phyloP scores from a whole-genome alignment of 2,113 vertebrate genomes.

The Etheostoma cragini region DNA sequence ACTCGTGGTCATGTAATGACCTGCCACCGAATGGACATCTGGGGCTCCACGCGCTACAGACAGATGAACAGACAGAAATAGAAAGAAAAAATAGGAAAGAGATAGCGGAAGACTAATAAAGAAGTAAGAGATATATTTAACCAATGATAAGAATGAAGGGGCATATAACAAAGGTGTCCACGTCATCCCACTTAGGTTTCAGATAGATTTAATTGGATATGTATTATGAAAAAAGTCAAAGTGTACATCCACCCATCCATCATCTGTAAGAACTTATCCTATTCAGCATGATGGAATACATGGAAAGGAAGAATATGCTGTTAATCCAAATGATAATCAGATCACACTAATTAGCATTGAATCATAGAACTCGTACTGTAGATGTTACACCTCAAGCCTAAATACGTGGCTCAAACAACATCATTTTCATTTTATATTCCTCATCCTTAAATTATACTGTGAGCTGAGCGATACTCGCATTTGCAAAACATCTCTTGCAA shows the following conservation, averaged over 20 bases:
- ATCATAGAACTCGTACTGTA: not conserved
- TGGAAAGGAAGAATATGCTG: not conserved
- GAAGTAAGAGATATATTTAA: constrained; percentile 6
- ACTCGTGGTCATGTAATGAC: constrained; percentile 62
- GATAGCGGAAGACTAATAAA: not conserved
- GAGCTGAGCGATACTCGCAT: not conserved
- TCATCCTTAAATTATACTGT: not conserved
- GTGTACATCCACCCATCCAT: not conserved
- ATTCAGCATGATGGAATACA: too few species aligned
- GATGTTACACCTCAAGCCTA: too few species aligned
- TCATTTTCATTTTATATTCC: not conserved
- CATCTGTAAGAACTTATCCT: too few species aligned
- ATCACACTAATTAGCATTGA: not conserved
- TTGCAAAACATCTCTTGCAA: not conserved
- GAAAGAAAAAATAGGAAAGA: constrained; percentile 31
- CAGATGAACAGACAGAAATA: constrained; percentile 45
- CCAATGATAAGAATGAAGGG: constrained; percentile 5
- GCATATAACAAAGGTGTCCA: not conserved
- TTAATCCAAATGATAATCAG: not conserved
- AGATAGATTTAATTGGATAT: constrained; percentile 18
- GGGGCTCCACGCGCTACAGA: constrained; percentile 23
- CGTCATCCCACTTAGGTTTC: constrained; percentile 2
- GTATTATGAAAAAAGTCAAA: not conserved
- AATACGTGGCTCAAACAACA: not conserved
- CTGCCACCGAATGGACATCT: constrained; percentile 53